Percentiles rank a stretch among this genome's conserved stretches.
Evolutionary conservation across 1,140 invertebrate species (phyloP).

Genomic region (Saxidomus purpurata): DNA sequence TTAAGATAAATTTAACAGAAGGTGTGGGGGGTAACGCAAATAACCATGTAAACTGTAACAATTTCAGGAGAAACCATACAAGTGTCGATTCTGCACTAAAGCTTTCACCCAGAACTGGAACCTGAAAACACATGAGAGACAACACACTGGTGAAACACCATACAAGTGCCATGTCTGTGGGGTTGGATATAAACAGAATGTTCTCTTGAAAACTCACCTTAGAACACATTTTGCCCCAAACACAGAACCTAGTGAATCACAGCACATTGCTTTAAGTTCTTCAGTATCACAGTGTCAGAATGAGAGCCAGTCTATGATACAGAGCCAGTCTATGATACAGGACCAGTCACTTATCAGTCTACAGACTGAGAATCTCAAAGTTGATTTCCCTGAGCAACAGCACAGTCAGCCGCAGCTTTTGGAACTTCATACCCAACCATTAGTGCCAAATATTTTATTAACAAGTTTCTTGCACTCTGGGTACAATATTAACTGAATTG

Average conservation of each 20-base stretch:
- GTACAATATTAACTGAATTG: background rate
- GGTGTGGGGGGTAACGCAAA: too few relatives aligned
- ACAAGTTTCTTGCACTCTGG: conserved; percentile 2
- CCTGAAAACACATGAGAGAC: conserved; percentile 46
- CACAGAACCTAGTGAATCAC: background rate
- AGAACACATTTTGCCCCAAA: conserved; percentile 23
- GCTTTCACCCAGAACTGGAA: conserved; percentile 53
- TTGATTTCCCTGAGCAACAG: background rate
- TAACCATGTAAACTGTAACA: background rate
- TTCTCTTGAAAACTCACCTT: conserved; percentile 29
- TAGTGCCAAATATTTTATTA: background rate
- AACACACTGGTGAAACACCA: conserved; percentile 43
- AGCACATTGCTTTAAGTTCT: background rate
- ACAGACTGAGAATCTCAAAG: conserved; percentile 11
- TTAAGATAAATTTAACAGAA: too few relatives aligned
- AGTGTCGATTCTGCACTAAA: conserved; percentile 32
- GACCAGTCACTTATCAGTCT: background rate
- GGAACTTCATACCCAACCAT: conserved; percentile 2
- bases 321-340: background rate
- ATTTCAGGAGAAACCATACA: conserved; percentile 51
- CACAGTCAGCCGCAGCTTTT: background rate
- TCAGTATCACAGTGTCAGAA: background rate
- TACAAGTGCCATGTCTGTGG: conserved; percentile 41
- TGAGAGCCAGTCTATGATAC: background rate
- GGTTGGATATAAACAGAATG: conserved; percentile 40